Base-by-base conservation (phyloP, 1,140 invertebrate genomes). In the Zaprionus vittiger region DNA sequence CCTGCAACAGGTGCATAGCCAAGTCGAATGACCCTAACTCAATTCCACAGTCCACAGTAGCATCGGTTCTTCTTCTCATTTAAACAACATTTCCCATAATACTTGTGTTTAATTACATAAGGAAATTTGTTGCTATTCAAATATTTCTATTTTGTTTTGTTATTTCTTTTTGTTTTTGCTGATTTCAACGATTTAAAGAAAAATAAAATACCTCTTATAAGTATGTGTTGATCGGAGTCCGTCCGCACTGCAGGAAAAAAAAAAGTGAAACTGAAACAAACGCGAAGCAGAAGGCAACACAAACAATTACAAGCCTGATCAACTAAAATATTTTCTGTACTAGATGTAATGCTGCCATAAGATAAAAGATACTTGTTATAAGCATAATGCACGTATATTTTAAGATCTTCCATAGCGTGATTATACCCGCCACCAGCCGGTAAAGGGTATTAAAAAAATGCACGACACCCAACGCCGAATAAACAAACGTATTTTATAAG, bases 401-500 rank as follows among this genome's bases (percentile, higher is more conserved):
- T 2, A 17, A 17, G 15, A 2, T 17, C 6, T 44, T 44, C 2
- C 7, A 2, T 2, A 7, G 7, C 20, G 22, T 34, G 9, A 11
- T 11, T 14, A 9, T 20, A 15, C 12, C 5, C 41, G 1, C 4
- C 20, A 9, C 14, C 2, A 17, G 9, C 12, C 22, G 17, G 9
- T 28, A 49, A 20, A 61, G 71, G 64, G 71, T 67, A 73, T 74
- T 0, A 47, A 34, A 57, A 38, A 73, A 54, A 66, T 61, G 55
- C 64, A 83, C 69, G 67, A 72, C 49, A 69, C 67, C 71, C 68
- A 75, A 83, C 73, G 56, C 52, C 22, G 77, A 77, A 80, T 85
- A 86, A 85, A 86, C 83, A 86, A 83, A 83, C 61, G 74, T 81
- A 81, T 74, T 79, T 82, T 54, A 74, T 68, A 73, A 82, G 80